Conservation (phyloP, 1,140 invertebrate genomes). For the Aporrectodea caliginosa region DNA sequence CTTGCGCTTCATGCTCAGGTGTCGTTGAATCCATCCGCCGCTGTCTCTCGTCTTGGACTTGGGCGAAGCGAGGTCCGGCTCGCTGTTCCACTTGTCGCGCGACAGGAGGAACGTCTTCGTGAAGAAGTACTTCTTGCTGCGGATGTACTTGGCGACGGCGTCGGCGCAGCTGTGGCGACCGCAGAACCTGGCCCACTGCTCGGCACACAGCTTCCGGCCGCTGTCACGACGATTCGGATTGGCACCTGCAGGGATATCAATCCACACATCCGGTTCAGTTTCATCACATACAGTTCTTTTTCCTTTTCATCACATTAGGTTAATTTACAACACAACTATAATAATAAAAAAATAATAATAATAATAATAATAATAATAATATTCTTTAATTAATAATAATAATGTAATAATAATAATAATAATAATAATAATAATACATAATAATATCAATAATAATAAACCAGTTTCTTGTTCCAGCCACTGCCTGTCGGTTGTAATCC, state of each 20-base stretch:
- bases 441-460: no score
- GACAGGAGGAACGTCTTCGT: conserved; percentile 32
- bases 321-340: no score
- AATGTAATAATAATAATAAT: no score
- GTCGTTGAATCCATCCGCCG: conserved; percentile 29
- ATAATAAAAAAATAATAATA: no score
- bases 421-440: no score
- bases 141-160: conserved; percentile 31
- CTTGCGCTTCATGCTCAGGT: conserved; percentile 31
- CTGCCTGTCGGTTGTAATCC: no score
- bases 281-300: no score
- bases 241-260: conserved; percentile 60
- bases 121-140: conserved; percentile 32
- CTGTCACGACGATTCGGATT: conserved; percentile 63
- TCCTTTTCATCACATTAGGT: no score
- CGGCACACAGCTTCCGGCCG: conserved; percentile 67
- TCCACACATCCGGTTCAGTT: no score
- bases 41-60: conserved; percentile 4
- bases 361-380: no score
- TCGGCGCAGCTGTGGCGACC: conserved; percentile 56
- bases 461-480: no score
- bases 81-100: conserved; percentile 33
- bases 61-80: conserved; percentile 25
- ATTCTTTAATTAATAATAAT: no score
- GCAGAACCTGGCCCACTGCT: conserved; percentile 75